A percentile compares a stretch with the other conserved stretches of the same genome.
Evolutionary conservation across 2,797 vertebrate species (phyloP).

Genomic region (Argyrosomus regius): DNA sequence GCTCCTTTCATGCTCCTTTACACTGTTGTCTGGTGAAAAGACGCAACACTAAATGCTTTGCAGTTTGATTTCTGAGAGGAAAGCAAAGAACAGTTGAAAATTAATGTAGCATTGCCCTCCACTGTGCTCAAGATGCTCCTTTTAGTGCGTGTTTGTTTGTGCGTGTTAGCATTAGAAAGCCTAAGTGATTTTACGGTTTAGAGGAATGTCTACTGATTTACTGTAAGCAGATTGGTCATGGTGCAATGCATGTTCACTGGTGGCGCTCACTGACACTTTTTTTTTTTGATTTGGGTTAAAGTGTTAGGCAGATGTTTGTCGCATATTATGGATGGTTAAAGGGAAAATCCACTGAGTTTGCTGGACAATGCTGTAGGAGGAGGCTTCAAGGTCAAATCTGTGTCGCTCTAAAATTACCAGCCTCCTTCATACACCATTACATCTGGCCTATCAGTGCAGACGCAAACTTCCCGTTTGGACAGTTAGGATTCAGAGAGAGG

Average conservation of each 20-base stretch:
- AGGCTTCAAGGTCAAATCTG: conserved; percentile 33
- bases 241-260: conserved; percentile 28
- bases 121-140: neutral
- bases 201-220: conserved; percentile 31
- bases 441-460: conserved; percentile 28
- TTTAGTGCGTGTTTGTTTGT: neutral
- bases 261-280: neutral
- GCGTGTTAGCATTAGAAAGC: conserved; percentile 24
- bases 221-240: conserved; percentile 38
- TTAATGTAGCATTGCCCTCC: neutral
- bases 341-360: neutral
- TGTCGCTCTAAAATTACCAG: conserved; percentile 11
- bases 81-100: neutral
- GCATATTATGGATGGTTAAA: neutral
- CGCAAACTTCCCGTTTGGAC: neutral
- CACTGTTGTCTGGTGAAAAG: neutral
- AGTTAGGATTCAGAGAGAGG: conserved; percentile 25
- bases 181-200: conserved; percentile 47
- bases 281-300: neutral
- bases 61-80: neutral
- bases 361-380: neutral
- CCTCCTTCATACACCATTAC: conserved; percentile 30
- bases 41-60: neutral
- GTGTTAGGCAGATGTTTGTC: neutral
- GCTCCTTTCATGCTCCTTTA: neutral